Evolutionary conservation across 2,113 vertebrate genomes (phyloP), one percentile per base, ranked within the genome.

Genomic region (Sisor rabdophorus): DNA sequence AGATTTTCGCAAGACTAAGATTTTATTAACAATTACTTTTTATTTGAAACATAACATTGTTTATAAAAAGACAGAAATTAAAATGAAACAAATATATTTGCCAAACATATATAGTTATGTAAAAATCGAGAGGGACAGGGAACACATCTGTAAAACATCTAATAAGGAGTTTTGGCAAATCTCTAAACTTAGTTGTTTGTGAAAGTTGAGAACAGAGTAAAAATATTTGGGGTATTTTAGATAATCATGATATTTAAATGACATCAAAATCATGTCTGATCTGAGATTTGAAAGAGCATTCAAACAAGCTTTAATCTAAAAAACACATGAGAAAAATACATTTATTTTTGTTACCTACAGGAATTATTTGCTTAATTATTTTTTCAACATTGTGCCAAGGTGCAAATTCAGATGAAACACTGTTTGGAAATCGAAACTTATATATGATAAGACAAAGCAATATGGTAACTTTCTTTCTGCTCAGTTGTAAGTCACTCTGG

Each of bases 141-240:
- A 50, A 47, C 63, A 67, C 4, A 65, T 79, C 48, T 80, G 24
- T 26, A 68, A 80, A 61, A 80, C 64, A 76, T 80, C 61, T 72
- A 73, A 80, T 78, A 80, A 55, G 63, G 56, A n/a, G 2, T 58
- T 59, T 55, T 77, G 74, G 65, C 47, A 77, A 68, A 76, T 80
- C 68, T 81, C 77, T 81, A 71, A 73, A 84, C 71, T 77, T 80
- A 47, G 76, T 75, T 75, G 75, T 75, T 50, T 77, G 54, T 44
- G 32, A 63, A 20, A 63, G 58, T 28, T 26, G 20, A 48, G 56
- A 52, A 71, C 16, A 16, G 44, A 44, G 64, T 3, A 26, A 63
- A 68, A 22, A 40, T 19, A 5, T 50, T 26, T 50, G 15, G 26
- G 22, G 50, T 8, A 44, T 64, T 44, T 0, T 44, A 6, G 13